phyloP scores from a whole-genome alignment of 1,140 invertebrate genomes.

The Drosophila arizonae region DNA sequence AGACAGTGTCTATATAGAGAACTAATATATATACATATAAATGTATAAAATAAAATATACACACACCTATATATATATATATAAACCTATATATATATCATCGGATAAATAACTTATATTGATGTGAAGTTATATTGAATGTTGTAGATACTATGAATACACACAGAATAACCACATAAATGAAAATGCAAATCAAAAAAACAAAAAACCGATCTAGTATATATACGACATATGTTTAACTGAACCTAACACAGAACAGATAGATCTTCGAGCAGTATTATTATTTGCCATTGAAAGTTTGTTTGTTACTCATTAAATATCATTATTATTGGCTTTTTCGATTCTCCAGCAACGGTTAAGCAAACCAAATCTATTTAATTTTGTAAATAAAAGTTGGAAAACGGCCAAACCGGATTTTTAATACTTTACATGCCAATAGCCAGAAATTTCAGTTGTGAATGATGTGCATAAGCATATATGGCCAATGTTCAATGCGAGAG shows the following conservation, averaged over 20 bases:
- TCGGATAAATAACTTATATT: constrained; percentile 54
- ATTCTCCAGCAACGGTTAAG: constrained; percentile 53
- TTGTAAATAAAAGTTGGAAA: constrained; percentile 79
- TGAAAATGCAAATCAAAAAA: constrained; percentile 29
- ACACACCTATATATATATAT: constrained; percentile 41
- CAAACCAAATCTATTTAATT: constrained; percentile 65
- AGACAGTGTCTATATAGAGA: constrained; percentile 16
- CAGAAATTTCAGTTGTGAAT: background rate
- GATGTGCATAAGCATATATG: background rate
- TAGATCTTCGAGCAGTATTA: constrained; percentile 25
- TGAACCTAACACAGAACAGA: constrained; percentile 15
- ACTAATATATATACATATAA: constrained; percentile 18
- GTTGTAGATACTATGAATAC: constrained; percentile 63
- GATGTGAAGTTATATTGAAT: constrained; percentile 74
- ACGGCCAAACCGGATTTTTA: constrained; percentile 30
- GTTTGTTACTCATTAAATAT: constrained; percentile 37
- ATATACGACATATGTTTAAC: constrained; percentile 14
- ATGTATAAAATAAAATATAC: background rate
- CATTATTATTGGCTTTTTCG: constrained; percentile 57
- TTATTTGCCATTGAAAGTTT: constrained; percentile 40
- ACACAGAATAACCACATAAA: constrained; percentile 25
- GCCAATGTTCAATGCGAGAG: background rate
- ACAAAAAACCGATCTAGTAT: constrained; percentile 15
- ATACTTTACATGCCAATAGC: background rate
- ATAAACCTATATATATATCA: constrained; percentile 41